Conservation (phyloP, 2,113 vertebrate genomes). For the Sturnus vulgaris region DNA sequence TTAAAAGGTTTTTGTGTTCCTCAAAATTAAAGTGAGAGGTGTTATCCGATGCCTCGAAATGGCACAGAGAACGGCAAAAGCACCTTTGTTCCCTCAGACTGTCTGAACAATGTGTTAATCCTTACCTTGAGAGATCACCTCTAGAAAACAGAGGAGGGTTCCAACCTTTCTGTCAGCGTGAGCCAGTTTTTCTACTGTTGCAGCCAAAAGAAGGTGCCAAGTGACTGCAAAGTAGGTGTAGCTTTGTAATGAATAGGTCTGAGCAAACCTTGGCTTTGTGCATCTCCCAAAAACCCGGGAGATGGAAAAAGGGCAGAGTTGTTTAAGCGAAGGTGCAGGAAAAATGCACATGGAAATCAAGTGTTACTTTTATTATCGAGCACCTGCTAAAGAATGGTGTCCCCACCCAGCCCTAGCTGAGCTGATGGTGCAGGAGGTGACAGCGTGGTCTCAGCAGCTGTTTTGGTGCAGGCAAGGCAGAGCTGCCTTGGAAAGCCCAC, state of each 20-base stretch:
- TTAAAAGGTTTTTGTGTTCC: not conserved
- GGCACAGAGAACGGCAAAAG: not conserved
- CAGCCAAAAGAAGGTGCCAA: conserved; percentile 39
- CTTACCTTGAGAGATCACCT: conserved; percentile 19
- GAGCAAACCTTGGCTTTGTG: not conserved
- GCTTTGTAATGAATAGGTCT: conserved; percentile 1
- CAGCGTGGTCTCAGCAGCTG: not conserved
- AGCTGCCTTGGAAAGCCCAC: not conserved
- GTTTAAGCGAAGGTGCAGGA: not conserved
- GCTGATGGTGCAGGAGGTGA: not conserved
- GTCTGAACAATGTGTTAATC: conserved; percentile 12
- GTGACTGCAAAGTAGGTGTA: not conserved
- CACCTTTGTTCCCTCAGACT: not conserved
- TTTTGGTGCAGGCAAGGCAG: not conserved
- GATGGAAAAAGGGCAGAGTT: not conserved
- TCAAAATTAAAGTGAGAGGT: not conserved
- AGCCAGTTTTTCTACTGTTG: conserved; percentile 57
- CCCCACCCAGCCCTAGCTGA: not conserved
- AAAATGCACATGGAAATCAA: not conserved
- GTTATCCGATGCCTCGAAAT: not conserved
- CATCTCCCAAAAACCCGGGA: not conserved
- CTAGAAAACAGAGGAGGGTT: conserved; percentile 32
- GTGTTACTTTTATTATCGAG: not conserved
- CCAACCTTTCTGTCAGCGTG: not conserved
- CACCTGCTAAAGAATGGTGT: not conserved